Percentiles rank a stretch among this genome's conserved stretches.
Evolutionary conservation across 2,888 invertebrate species (phyloP).

Genomic region (Elegia similella): DNA sequence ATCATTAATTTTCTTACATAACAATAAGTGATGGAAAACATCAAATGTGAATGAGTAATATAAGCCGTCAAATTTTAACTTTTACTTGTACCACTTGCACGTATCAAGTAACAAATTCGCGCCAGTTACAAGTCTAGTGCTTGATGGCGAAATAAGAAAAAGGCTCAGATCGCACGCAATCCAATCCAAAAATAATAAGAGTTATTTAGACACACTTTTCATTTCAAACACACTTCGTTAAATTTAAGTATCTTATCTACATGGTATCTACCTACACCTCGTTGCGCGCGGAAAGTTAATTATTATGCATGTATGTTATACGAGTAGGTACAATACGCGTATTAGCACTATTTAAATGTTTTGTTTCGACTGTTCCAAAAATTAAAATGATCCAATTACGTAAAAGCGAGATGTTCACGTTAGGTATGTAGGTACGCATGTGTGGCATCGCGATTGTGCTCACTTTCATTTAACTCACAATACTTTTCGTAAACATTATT

Average conservation of each 20-base stretch:
- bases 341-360: slow-evolving; percentile 16
- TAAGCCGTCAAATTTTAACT: not conserved
- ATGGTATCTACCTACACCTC: not conserved
- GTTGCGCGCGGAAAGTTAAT: slow-evolving; percentile 21
- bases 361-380: slow-evolving; percentile 19
- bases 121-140: slow-evolving; percentile 10
- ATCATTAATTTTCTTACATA: too few relatives aligned
- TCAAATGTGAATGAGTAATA: not conserved
- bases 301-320: slow-evolving; percentile 21
- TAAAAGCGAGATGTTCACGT: slow-evolving; percentile 21
- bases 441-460: slow-evolving; percentile 11
- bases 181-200: not conserved
- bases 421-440: not conserved
- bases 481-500: not conserved
- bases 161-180: slow-evolving; percentile 16
- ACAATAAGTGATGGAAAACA: not conserved
- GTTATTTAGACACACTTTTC: slow-evolving; percentile 1
- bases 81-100: slow-evolving; percentile 18
- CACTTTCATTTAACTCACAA: slow-evolving; percentile 18
- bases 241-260: too few relatives aligned
- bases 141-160: slow-evolving; percentile 17
- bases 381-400: slow-evolving; percentile 24
- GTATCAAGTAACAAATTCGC: slow-evolving; percentile 12
- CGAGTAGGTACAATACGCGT: not conserved
- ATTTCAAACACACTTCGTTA: not conserved